Percentiles rank a stretch among this genome's conserved stretches.
Evolutionary conservation across 1,140 invertebrate species (phyloP).

Genomic region (Drosophila burlai): DNA sequence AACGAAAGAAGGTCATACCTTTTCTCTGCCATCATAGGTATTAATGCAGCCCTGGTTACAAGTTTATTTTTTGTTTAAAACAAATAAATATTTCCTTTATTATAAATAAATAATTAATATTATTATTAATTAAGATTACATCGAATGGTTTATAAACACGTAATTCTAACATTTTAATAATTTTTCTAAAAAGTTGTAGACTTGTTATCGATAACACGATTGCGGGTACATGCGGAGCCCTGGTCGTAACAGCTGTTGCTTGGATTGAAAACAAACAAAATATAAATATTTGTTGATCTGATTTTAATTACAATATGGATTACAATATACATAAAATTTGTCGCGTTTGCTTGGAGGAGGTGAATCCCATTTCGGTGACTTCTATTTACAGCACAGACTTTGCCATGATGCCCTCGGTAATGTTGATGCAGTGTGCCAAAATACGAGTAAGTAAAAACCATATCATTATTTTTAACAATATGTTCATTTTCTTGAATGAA

Average conservation of each 20-base stretch:
- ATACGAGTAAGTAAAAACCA: conserved; percentile 86
- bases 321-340: conserved; percentile 86
- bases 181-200: no score
- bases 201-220: background rate
- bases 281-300: conserved; percentile 7
- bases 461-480: background rate
- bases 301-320: conserved; percentile 52
- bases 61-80: background rate
- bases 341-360: conserved; percentile 88
- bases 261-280: background rate
- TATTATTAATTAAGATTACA: background rate
- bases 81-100: background rate
- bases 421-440: conserved; percentile 88
- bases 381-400: conserved; percentile 88
- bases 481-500: background rate
- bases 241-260: conserved; percentile 24
- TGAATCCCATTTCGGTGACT: conserved; percentile 84
- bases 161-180: no score
- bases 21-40: conserved; percentile 12
- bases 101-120: background rate
- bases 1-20: conserved; percentile 50
- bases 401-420: conserved; percentile 87
- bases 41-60: conserved; percentile 13
- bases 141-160: no score
- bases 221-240: background rate